Base-by-base conservation (phyloP, 2,888 invertebrate genomes). In the Phorcus lineatus region DNA sequence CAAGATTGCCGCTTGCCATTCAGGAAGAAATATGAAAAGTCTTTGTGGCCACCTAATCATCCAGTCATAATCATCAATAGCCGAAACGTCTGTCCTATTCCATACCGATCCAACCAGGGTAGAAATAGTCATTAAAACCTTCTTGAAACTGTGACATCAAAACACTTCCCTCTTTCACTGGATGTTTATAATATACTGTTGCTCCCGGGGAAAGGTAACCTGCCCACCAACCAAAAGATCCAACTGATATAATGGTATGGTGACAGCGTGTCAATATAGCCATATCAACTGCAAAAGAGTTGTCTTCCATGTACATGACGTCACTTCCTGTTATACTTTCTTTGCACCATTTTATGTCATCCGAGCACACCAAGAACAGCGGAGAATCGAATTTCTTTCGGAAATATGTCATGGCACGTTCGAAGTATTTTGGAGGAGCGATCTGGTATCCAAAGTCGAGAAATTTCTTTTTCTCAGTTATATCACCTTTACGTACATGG, bases 241-340 rank as follows among this genome's bases (percentile, higher is more conserved):
- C 74, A 11, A 74, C 74, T 1, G 74, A 52, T 22, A 52, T 74
- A 22, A 74, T 40, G 2, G 70, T 17, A 47, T 70, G 70, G 24
- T 70, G 19, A 17, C 70, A 70, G 16, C 40, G 70, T 3, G 19
- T 36, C 13, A 70, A 47, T 19, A 70, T 13, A 70, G 40, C 22
- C n/a, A 70, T 13, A 70, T 70, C 70, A 22, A 70, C 70, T 36
- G 28, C 70, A 19, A n/a, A 40, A n/a, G 70, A 31, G 19, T 70
- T 70, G 36, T 19, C 47, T 36, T 19, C 40, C 6, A 70, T 47
- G 40, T 36, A 70, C 40, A 70, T 47, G 22, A 70, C 70, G 70
- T 70, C 47, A 40, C 19, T 36, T 67, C 81, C 83, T 9, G 80
- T 81, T 13, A 83, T 53, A 16, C 40, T 70, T 6, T 70, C 70